phyloP scores from a whole-genome alignment of 2,888 invertebrate genomes.

The Clitarchus hookeri region DNA sequence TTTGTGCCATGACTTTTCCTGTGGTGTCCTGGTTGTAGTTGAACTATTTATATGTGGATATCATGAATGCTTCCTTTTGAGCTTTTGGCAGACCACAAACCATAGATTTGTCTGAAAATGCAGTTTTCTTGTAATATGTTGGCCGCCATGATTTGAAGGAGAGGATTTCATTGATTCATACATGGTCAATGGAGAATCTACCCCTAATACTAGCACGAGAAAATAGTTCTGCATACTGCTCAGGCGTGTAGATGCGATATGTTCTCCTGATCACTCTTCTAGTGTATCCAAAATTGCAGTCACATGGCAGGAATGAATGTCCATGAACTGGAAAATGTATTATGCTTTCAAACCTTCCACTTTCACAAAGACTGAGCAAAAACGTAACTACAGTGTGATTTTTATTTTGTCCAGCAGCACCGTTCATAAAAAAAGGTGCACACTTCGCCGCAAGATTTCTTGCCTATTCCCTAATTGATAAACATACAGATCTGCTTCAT shows the following conservation, averaged over 20 bases:
- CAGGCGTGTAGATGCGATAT: slow-evolving; percentile 37
- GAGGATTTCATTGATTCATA: slow-evolving; percentile 21
- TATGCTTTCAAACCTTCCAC: slow-evolving; percentile 38
- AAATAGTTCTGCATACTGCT: slow-evolving; percentile 36
- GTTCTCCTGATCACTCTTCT: slow-evolving; percentile 39
- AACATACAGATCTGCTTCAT: slow-evolving; percentile 39
- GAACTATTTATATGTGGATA: neutral
- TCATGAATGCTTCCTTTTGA: neutral
- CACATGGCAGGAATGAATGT: slow-evolving; percentile 43
- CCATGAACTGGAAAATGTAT: slow-evolving; percentile 41
- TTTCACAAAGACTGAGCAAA: slow-evolving; percentile 37
- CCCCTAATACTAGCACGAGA: slow-evolving; percentile 15
- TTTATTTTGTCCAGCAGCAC: slow-evolving; percentile 41
- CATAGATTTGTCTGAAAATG: slow-evolving; percentile 16
- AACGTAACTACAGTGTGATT: slow-evolving; percentile 27
- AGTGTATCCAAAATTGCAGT: slow-evolving; percentile 41
- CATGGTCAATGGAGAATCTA: neutral
- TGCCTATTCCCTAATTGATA: slow-evolving; percentile 42
- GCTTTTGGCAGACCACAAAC: neutral
- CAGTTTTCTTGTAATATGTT: slow-evolving; percentile 24
- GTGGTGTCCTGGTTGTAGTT: neutral
- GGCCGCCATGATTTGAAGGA: slow-evolving; percentile 29
- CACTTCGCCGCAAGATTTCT: slow-evolving; percentile 37
- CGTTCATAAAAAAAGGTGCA: slow-evolving; percentile 33
- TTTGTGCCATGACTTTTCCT: too few species aligned